Evolutionary conservation across 2,888 invertebrate genomes (phyloP), one percentile per base, ranked within the genome.

Genomic region (Clivina fossor): DNA sequence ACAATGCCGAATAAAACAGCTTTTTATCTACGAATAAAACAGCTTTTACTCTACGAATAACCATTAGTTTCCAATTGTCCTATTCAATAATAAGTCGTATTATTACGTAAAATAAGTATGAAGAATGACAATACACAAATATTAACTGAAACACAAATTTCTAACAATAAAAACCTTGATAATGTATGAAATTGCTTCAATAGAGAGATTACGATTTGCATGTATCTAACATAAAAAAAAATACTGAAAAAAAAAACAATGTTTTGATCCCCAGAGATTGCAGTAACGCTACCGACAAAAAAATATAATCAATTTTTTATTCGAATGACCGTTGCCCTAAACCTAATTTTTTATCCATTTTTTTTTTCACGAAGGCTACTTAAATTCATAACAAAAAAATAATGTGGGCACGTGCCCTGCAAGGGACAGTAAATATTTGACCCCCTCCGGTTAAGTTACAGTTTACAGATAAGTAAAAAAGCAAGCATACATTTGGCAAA

Each of bases 311-410:
- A 58, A 40, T 60, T 61, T 61, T 60, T 61, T 62, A 67, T 65
- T 53, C 63, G 65, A 67, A 66, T 69, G 71, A 71, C 71, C 70
- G 70, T 68, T 69, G 70, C 67, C 70, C 70, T 62, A 58, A 56
- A 43, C 56, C 61, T 61, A 60, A 60, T 69, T 68, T 69, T 68
- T 69, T 66, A 64, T 65, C 56, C 49, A 58, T 41, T 50, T 59
- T 63, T 64, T 65, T 62, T 63, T 37, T 53, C 13, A 30, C 35
- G n/a, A n/a, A n/a, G 11, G 57, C 53, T 53, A 53, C 53, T 53
- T 35, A 53, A 16, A 41, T 30, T 32, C 32, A 48, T 43, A 38
- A 40, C 47, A 58, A 48, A 60, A 60, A 63, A 61, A 49, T 38
- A 35, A 49, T 51, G 56, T 53, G 60, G 59, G 55, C 64, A 63